Evolutionary conservation across 2,797 vertebrate species (phyloP), one percentile per base, ranked within the genome.

Genomic region (Merluccius polli): DNA sequence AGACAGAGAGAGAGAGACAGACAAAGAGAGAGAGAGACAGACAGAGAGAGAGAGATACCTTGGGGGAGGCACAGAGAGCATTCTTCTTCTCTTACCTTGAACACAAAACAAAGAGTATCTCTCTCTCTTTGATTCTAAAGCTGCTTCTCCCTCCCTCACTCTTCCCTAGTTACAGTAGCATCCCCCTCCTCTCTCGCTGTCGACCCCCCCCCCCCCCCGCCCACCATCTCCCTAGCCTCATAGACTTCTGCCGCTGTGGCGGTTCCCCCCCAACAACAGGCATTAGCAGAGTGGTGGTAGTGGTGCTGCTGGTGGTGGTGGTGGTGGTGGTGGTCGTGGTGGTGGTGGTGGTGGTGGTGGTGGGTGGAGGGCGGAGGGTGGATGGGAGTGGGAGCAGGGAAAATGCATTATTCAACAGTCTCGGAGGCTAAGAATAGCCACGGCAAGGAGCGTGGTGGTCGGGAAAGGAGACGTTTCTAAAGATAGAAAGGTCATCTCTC

Each of bases 321-420:
- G 5, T 38, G 33, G 33, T 35, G 33, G 33, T 35, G 33, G 33
- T 35, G 33, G 33, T 35, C 3, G 33, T 35, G 33, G 33, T 35
- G 33, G 33, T 35, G 33, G 33, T 3, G 33, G 33, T 35, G 33
- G 33, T 35, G 33, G 72, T 71, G 65, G 36, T 76, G 52, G 7
- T 67, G 44, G 70, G 70, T 72, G 81, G 48, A 65, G 30, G 67
- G 33, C 44, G 48, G 71, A 52, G 48, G 18, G 65, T 70, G 63
- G 21, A 33, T 21, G 70, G 29, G 52, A 6, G 35, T 78, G 72
- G 78, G 67, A 13, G 72, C 83, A 79, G 30, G 48, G 74, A 75
- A 77, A 73, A 90, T 93, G 84, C 88, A 93, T 93, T 93, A 94
- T 93, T 94, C 86, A 94, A 87, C 83, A 86, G 83, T 80, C 80